Evolutionary conservation across 2,888 invertebrate genomes (phyloP), one percentile per base, ranked within the genome.

Genomic region (Prosapia bicincta): DNA sequence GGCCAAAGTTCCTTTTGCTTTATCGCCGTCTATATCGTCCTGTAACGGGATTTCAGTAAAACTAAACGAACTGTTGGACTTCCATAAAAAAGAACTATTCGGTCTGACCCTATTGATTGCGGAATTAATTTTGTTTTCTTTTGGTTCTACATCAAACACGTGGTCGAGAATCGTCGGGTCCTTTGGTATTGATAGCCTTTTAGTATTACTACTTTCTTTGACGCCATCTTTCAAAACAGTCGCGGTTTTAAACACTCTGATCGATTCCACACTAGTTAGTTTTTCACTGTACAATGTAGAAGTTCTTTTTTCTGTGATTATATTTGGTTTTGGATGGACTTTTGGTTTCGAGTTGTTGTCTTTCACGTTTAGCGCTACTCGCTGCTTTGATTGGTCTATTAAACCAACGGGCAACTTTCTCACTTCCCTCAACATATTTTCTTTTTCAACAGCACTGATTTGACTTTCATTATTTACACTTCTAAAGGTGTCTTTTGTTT

Each of bases 61-160:
- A 20, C 54, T 10, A 2, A 54, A 54, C 1, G 20, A 20, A 13
- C 69, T 30, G 6, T 30, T 32, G 26, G 74, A 66, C 25, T 69
- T 74, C 74, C 74, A 74, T 28, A 74, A 69, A 69, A 74, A 74
- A 26, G 74, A 74, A 65, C 23, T 74, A 30, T 74, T 74, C 25
- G 74, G 74, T 65, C 66, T 74, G 3, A 74, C 69, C 23, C 28
- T 69, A 25, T 74, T 69, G 13, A 69, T 23, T 69, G 54, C n/a
- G 9, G 13, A 13, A 38, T 38, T 38, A 74, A 26, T n/a, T 23
- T 26, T 30, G 25, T 13, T 25, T 67, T 67, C n/a, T 26, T 67
- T 26, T 25, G 13, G 26, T 67, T 26, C 67, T 10, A 24, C 20
- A 74, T 69, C 70, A 30, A 75, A 71, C 28, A 69, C 75, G 23